Percentiles rank a stretch among this genome's conserved stretches.
phyloP scores from a whole-genome alignment of 2,888 invertebrate genomes.

The Aplocera efformata region DNA sequence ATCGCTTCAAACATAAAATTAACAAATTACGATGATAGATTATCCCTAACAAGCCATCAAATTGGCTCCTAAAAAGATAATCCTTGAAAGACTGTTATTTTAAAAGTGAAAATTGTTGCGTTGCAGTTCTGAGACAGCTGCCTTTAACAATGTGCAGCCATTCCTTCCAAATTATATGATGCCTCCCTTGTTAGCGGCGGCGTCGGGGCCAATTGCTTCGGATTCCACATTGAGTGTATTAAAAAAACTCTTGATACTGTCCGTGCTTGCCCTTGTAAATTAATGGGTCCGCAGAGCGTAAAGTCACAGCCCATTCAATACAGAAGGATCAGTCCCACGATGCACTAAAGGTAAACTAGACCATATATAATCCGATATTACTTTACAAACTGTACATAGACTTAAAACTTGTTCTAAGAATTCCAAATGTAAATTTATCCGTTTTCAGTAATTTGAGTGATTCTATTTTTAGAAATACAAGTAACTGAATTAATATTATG shows the following conservation, averaged over 20 bases:
- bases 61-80: slow-evolving; percentile 38
- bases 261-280: slow-evolving; percentile 72
- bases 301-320: slow-evolving; percentile 33
- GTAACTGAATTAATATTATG: too few relatives aligned
- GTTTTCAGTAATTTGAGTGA: too few relatives aligned
- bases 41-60: slow-evolving; percentile 48
- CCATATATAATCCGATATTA: too few relatives aligned
- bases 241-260: slow-evolving; percentile 57
- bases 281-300: slow-evolving; percentile 64
- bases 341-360: too few relatives aligned
- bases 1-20: slow-evolving; percentile 34
- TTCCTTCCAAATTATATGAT: slow-evolving; percentile 65
- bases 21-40: slow-evolving; percentile 63
- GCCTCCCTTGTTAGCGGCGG: slow-evolving; percentile 50
- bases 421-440: too few relatives aligned
- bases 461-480: too few relatives aligned
- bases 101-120: slow-evolving; percentile 69
- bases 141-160: slow-evolving; percentile 48
- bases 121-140: slow-evolving; percentile 57
- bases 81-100: slow-evolving; percentile 56
- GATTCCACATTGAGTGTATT: slow-evolving; percentile 28
- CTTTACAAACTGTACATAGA: too few relatives aligned
- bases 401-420: too few relatives aligned
- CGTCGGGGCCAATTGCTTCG: slow-evolving; percentile 27
- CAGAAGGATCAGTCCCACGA: slow-evolving; percentile 2